phyloP scores from a whole-genome alignment of 2,888 invertebrate species.

The Ophraella communa region DNA sequence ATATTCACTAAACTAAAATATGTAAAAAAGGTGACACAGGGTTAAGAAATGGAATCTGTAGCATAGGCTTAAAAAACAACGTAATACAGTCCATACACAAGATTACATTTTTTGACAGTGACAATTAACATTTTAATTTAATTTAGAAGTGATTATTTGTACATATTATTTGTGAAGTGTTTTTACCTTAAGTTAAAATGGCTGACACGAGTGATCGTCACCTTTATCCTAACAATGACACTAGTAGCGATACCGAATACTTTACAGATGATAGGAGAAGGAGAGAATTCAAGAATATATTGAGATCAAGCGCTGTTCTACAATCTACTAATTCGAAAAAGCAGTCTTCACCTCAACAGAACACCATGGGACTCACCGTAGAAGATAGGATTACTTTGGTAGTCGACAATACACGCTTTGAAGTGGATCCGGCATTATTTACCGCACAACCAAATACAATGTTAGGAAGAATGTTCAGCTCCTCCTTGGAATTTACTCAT shows the following conservation, averaged over 20 bases:
- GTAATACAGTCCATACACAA: too few species aligned
- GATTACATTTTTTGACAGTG: too few species aligned
- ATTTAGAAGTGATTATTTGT: conserved; percentile 54
- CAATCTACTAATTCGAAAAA: conserved; percentile 27
- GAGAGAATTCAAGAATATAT: conserved; percentile 73
- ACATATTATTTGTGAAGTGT: conserved; percentile 56
- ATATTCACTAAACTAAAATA: too few species aligned
- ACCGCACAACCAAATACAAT: conserved; percentile 97
- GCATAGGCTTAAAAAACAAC: too few species aligned
- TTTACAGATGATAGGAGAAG: conserved; percentile 76
- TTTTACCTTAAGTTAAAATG: conserved; percentile 56
- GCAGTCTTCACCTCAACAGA: conserved; percentile 16
- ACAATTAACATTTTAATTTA: too few species aligned
- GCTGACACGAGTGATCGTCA: conserved; percentile 57
- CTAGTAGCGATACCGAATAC: conserved; percentile 87
- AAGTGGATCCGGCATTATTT: conserved; percentile 91
- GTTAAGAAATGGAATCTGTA: too few species aligned
- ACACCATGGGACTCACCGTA: conserved; percentile 46
- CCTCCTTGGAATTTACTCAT: conserved; percentile 88
- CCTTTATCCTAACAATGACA: conserved; percentile 63
- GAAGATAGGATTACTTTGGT: conserved; percentile 88
- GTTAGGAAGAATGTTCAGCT: conserved; percentile 98
- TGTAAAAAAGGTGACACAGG: too few species aligned
- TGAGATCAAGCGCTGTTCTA: conserved; percentile 53
- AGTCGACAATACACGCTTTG: conserved; percentile 93